Evolutionary conservation across 2,888 invertebrate genomes (phyloP), one percentile per base, ranked within the genome.

Genomic region (Phortica okadai): DNA sequence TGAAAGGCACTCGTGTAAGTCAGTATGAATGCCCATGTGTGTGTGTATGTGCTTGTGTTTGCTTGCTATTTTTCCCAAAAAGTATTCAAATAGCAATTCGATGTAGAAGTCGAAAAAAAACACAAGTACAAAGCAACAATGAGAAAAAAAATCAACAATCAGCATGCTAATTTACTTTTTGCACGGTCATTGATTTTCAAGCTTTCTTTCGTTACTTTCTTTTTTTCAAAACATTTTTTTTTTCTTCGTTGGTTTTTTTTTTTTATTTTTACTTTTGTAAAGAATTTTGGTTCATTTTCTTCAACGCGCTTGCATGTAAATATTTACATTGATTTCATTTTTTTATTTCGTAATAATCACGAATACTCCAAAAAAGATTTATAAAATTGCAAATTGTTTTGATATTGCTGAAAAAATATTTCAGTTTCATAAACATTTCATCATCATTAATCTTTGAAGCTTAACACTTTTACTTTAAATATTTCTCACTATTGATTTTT

Each of bases 141-240:
- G 5, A 66, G 6, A 33, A 44, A 11, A 66, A n/a, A 10, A 66
- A n/a, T 14, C 33, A 66, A 33, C 66, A 14, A 3, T 14, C 66
- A 66, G 25, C 2, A 66, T 66, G 66, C 42, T 42, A 66, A 66
- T 66, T 66, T 66, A 66, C 33, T 66, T 56, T 66, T 66, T 66
- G 44, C 42, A 66, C n/a, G 44, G 42, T 66, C 66, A 66, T 66
- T 66, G 66, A 42, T 7, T 66, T 16, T 66, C 8, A 8, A 59
- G 21, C 7, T 16, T 33, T 56, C 56, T 56, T 33, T 33, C 33
- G 33, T 33, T 4, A 33, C 4, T 33, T 33, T 33, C 33, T 56
- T 8, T 11, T 56, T 56, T 14, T 14, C 56, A 56, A 56, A n/a
- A 16, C 16, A 16, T 1, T 66, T 66, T 66, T 11, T 41, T 42